These are phyloP conservation scores for Lepidocolaptes lacrymiger DNA, from an alignment of 2,797 vertebrate genomes.

Conservation along the genomic window DNA sequence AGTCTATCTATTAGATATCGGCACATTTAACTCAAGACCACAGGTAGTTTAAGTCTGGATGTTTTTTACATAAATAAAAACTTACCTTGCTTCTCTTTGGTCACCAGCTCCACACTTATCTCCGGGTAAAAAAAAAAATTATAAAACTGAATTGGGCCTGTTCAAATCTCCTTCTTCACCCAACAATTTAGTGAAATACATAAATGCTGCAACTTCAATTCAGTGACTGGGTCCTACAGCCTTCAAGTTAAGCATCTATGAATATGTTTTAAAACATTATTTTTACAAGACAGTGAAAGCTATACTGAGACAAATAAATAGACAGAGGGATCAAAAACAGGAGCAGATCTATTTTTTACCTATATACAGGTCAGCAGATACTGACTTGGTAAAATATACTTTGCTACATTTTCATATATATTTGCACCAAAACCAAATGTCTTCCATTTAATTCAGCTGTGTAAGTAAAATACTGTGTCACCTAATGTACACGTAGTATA, in stretches of 20 bases:
- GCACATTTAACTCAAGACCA: background rate
- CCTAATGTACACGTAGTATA: background rate
- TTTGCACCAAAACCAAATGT: background rate
- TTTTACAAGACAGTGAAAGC: background rate
- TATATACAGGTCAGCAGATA: background rate
- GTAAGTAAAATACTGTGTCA: background rate
- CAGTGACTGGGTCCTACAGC: background rate
- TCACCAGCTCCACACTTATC: background rate
- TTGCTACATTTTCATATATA: background rate
- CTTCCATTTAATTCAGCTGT: background rate
- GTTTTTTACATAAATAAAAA: background rate
- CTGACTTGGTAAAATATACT: background rate
- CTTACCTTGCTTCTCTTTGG: background rate
- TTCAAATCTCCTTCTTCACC: background rate
- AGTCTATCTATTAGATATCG: background rate
- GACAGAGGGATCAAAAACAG: background rate
- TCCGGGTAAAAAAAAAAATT: background rate
- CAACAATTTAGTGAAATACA: background rate
- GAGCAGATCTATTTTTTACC: background rate
- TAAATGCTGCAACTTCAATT: background rate
- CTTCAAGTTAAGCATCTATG: background rate
- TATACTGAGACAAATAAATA: background rate
- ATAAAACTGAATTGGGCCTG: background rate
- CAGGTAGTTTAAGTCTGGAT: background rate
- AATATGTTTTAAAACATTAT: background rate